Base-by-base conservation (phyloP, 1,140 invertebrate species). In the Drosophila lacertosa region DNA sequence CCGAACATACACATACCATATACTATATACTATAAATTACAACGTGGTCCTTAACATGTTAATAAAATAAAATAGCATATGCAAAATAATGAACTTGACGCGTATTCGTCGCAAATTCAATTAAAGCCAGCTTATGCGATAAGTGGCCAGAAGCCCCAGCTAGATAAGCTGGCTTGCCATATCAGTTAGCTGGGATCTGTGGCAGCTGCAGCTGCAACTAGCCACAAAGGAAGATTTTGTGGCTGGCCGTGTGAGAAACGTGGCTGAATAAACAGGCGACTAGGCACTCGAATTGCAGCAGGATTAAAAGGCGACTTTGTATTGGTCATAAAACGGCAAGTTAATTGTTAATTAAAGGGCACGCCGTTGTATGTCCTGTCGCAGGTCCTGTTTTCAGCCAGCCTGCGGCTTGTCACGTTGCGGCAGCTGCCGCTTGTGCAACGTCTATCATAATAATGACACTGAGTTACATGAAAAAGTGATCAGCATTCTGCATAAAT, bases 311-410 rank as follows among this genome's bases (percentile, higher is more conserved):
- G 44, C 55, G 53, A 74, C 63, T 75, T 86, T 77, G 86, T 70
- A 75, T 73, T 77, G 84, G n/a, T 54, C 53, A 62, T 69, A 89
- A 89, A 89, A 74, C 62, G 74, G 67, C 73, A 55, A 89, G 45
- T 81, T 89, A 84, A 89, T 89, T 89, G 79, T 89, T 89, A 89
- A 89, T 89, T 89, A 81, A 89, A 89, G 82, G 73, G 59, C 58
- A 54, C 48, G 35, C 63, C 65, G 55, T n/a, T 26, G 24, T 22
- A 11, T 39, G 54, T 37, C 48, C 16, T 16, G 29, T 32, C 2
- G 7, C 26, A 10, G 15, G 24, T 18, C 7, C 40, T 47, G 13
- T 13, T 22, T 3, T 35, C 58, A 53, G 47, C 22, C 69, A 35
- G 70, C 83, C 63, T 57, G 51, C 47, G 62, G 69, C 70, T 39